Base-by-base conservation (phyloP, 2,888 invertebrate genomes). In the Hyppa rectilinea region DNA sequence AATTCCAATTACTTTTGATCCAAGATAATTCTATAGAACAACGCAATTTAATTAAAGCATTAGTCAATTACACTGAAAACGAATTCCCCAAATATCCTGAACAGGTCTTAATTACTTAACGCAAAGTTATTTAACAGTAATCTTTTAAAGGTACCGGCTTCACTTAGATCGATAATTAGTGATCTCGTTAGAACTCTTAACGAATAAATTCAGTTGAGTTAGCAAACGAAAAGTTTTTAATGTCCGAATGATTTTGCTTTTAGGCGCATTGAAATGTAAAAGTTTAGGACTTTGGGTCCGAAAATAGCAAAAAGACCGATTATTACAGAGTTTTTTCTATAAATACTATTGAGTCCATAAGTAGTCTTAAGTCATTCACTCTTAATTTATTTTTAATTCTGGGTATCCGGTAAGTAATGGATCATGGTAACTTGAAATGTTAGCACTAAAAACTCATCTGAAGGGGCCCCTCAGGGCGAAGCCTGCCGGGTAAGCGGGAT, bases 11-110 rank as follows among this genome's bases (percentile, higher is more conserved):
- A 80, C 80, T 68, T 83, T 81, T 77, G 77, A 83, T 81, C 77
- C 64, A 53, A 82, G 64, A 83, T 72, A 76, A 75, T 78, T 77
- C 61, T 65, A 73, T 64, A 71, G 67, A 79, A 82, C 82, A 86
- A 71, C 67, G 66, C 67, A 81, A 84, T 85, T 86, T 81, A 78
- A 85, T 86, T 83, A 86, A 84, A 80, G 77, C 73, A 83, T 84
- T 82, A 85, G 79, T 78, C 75, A 74, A 78, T 77, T 80, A 84
- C 81, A 81, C 71, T 72, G 83, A 80, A 85, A 85, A 83, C 81
- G 83, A 88, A 85, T 87, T 87, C 72, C 63, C 70, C 49, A 78
- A 84, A 83, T 70, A 82, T 84, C 75, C 74, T 66, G 79, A 77
- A 80, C 77, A 72, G 80, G 65, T 78, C 77, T 84, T 82, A 84